Conservation (phyloP, 2,797 vertebrate genomes). For the Oryzias dopingdopingensis region DNA sequence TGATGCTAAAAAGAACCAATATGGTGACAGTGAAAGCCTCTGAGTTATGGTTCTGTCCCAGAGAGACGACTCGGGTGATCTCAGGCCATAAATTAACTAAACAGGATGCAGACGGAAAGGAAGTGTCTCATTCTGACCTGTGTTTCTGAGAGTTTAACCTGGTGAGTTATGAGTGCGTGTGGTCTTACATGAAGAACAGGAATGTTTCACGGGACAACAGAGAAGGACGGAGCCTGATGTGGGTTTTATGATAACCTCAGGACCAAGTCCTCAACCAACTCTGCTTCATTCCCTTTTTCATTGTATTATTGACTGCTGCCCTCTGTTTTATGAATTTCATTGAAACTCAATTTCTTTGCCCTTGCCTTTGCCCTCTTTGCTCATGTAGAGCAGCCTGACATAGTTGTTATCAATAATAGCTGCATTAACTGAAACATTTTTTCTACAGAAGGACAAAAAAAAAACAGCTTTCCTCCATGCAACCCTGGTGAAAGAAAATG, state of each 20-base stretch:
- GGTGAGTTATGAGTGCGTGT: conserved; percentile 26
- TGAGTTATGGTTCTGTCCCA: conserved; percentile 25
- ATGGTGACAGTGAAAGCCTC: conserved; percentile 27
- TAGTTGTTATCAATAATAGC: neutral
- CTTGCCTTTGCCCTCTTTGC: neutral
- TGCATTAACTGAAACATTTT: too few species aligned
- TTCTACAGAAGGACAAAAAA: conserved; percentile 8
- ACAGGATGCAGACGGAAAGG: conserved; percentile 46
- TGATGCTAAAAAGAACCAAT: conserved; percentile 41
- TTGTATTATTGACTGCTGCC: conserved; percentile 10
- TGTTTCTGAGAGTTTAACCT: conserved; percentile 35
- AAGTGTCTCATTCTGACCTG: conserved; percentile 28
- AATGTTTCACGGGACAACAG: conserved; percentile 16
- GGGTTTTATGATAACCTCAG: conserved; percentile 10
- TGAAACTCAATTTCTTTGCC: conserved; percentile 12
- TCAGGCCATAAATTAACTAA: conserved; percentile 46
- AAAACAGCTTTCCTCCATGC: neutral
- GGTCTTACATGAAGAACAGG: conserved; percentile 10
- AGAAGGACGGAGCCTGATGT: conserved; percentile 14
- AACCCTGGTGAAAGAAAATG: conserved; percentile 7
- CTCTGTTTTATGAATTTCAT: conserved; percentile 13
- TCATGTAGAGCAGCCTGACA: neutral
- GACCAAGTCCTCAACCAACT: neutral
- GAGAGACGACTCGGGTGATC: conserved; percentile 41
- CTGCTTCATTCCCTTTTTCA: conserved; percentile 8